Percentiles rank a stretch among this genome's conserved stretches.
Evolutionary conservation across 2,888 invertebrate species (phyloP).

Genomic region (Heterodera filipjevi): DNA sequence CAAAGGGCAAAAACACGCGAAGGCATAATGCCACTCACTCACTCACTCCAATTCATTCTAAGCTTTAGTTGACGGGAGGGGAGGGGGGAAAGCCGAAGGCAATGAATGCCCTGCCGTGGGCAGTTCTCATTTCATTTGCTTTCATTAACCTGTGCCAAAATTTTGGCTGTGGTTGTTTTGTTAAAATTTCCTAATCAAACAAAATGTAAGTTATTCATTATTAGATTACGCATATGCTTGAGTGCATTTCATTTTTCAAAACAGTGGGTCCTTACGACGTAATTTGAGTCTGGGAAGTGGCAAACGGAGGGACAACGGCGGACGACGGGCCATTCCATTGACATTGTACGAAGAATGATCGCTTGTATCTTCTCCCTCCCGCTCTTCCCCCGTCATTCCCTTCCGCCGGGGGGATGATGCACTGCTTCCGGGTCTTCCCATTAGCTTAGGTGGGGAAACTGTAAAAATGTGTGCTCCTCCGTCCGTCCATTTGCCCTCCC

Average conservation of each 20-base stretch:
- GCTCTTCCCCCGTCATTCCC: neutral
- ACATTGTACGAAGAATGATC: neutral
- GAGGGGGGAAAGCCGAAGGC: neutral
- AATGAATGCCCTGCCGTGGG: neutral
- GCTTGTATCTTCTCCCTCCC: no score
- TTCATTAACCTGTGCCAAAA: no score
- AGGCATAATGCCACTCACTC: neutral
- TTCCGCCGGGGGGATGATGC: neutral
- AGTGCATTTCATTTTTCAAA: no score
- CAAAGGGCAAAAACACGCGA: neutral
- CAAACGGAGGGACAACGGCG: no score
- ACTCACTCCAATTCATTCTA: neutral
- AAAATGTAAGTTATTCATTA: no score
- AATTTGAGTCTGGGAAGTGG: no score
- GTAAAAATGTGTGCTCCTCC: neutral
- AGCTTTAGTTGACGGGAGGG: neutral
- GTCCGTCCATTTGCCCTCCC: neutral
- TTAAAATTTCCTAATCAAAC: no score
- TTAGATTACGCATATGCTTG: no score
- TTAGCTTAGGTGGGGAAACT: neutral
- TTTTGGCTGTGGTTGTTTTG: no score
- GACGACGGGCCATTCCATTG: neutral
- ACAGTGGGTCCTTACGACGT: no score
- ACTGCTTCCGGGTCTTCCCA: neutral
- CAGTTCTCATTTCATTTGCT: no score